Percentiles rank a stretch among this genome's conserved stretches.
phyloP scores from a whole-genome alignment of 2,797 vertebrate genomes.

The Tiaroga cobitis region DNA sequence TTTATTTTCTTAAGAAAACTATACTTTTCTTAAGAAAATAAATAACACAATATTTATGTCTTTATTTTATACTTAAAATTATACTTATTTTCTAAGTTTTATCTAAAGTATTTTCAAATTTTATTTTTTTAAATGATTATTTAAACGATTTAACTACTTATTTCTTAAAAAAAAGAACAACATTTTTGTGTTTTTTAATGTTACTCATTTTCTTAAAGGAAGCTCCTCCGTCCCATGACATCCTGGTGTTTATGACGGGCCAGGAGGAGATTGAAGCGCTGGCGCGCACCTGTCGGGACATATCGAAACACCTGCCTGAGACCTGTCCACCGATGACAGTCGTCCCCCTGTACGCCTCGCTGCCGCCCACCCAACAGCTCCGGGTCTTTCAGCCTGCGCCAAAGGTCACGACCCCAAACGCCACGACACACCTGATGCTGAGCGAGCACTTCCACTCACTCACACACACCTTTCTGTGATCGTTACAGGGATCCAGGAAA shows the following conservation, averaged over 20 bases:
- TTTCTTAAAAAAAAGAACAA: neutral
- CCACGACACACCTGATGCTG: neutral
- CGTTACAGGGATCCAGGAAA: conserved; percentile 88
- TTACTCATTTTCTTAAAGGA: conserved; percentile 74
- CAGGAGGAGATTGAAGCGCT: conserved; percentile 98
- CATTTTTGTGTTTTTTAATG: too few species aligned
- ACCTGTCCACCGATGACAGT: conserved; percentile 84
- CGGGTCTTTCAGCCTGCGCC: conserved; percentile 89
- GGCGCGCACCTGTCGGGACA: conserved; percentile 92
- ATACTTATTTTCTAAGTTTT: neutral
- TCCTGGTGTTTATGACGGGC: conserved; percentile 96
- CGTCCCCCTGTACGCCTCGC: conserved; percentile 91
- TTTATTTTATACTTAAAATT: too few species aligned
- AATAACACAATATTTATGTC: too few species aligned
- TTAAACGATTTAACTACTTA: too few species aligned
- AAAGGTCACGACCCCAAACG: conserved; percentile 76
- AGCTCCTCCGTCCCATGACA: conserved; percentile 87
- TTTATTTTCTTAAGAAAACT: neutral
- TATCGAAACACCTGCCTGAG: conserved; percentile 90
- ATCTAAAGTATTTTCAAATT: neutral
- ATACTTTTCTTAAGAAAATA: neutral
- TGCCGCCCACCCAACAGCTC: conserved; percentile 90
- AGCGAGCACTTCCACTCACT: neutral
- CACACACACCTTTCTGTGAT: neutral
- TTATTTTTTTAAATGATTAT: too few species aligned